phyloP scores from a whole-genome alignment of 2,113 vertebrate species.

The Anoura caudifer region DNA sequence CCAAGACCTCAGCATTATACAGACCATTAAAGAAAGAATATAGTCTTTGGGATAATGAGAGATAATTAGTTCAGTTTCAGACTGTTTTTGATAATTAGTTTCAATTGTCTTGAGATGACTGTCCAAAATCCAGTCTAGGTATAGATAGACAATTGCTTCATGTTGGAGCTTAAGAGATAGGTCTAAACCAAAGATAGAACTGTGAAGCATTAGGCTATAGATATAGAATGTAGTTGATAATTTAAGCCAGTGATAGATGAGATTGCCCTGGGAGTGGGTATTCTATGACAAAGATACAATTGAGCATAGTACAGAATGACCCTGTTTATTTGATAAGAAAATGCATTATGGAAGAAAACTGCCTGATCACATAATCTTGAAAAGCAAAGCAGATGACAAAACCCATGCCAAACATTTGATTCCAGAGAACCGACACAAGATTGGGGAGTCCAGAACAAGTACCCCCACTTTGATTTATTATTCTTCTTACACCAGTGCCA shows the following conservation, averaged over 20 bases:
- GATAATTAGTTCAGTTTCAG: not conserved
- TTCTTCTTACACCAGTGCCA: not conserved
- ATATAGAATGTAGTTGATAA: not conserved
- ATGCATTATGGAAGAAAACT: not conserved
- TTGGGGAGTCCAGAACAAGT: accelerated
- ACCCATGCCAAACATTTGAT: not conserved
- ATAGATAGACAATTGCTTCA: not conserved
- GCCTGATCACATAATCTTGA: not conserved
- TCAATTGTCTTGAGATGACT: not conserved
- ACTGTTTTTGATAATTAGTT: not conserved
- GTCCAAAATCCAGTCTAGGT: not conserved
- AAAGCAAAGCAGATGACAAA: not conserved
- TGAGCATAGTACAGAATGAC: not conserved
- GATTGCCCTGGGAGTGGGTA: not conserved
- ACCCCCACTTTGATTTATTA: not conserved
- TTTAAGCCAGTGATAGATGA: not conserved
- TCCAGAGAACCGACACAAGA: not conserved
- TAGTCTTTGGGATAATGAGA: not conserved
- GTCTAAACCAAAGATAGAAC: not conserved
- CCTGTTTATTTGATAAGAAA: not conserved
- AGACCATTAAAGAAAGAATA: not conserved
- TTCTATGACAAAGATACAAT: not conserved
- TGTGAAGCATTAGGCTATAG: not conserved
- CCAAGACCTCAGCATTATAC: not conserved
- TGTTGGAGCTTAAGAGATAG: not conserved